Evolutionary conservation across 2,888 invertebrate species (phyloP), one percentile per base, ranked within the genome.

Genomic region (Rhopalosiphum nymphaeae): DNA sequence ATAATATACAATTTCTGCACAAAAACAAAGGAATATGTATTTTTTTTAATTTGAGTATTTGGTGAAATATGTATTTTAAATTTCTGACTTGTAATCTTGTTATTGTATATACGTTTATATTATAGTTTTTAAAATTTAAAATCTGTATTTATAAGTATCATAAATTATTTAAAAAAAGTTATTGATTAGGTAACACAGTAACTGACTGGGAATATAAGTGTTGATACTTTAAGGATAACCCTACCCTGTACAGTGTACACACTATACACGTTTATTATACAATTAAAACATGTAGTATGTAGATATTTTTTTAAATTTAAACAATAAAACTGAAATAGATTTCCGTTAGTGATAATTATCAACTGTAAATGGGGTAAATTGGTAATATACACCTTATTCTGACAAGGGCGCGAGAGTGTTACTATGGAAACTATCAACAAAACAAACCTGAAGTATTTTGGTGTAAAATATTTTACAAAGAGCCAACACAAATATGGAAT

Each of bases 391-490:
- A 67, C 21, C 2, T 16, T 36, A 56, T 61, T 85, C n/a, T 85
- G 25, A 29, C 78, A 26, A 78, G 89, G 92, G 93, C 1, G 93
- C 1, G 78, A 49, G 26, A 56, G 56, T 46, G 93, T 90, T 49
- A 25, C 90, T 49, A 86, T 16, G 90, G 86, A 1, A 61, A 94
- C 93, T 61, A 61, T 90, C 84, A 86, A 85, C 89, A 85, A 94
- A 94, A 94, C 93, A 90, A 85, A 94, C 53, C 26, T 13, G 44
- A 78, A 9, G 78, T 78, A 21, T 78, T 78, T 25, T 9, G 42
- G 56, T 1, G 53, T 36, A 2, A 21, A 89, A 21, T 42, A 56
- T 36, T 56, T 57, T 26, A 13, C 29, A 57, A 53, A 57, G 29
- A 26, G 16, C 29, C 29, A 13, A 21, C 13, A 57, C 7, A 26